Evolutionary conservation across 2,113 vertebrate genomes (phyloP), one percentile per base, ranked within the genome.

Genomic region (Notothenia coriiceps): DNA sequence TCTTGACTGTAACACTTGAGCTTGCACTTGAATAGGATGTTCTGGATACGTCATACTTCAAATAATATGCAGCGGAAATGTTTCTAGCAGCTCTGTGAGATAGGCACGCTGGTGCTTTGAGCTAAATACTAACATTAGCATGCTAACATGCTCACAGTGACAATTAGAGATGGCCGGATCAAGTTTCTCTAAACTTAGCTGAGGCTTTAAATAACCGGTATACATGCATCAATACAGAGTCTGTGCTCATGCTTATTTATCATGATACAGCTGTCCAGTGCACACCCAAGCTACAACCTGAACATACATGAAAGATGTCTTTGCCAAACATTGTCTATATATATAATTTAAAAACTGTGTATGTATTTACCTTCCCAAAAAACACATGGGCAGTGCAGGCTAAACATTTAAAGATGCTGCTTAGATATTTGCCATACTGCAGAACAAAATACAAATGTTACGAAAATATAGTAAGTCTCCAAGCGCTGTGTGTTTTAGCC

Each of bases 91-190:
- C 44, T 22, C 17, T 44, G 22, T 29, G 44, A 15, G 44, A 20
- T 33, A 40, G 14, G 7, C 40, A 25, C 15, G 52, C 29, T 8
- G 29, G 13, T 22, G 2, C 11, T 55, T 69, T 59, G 17, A 49
- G 25, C 22, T 71, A 49, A 59, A 59, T 56, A 35, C 51, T 69
- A 44, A 56, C 40, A 68, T 52, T 6, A 68, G 25, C 64, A 61
- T 61, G 35, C 59, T 15, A 6, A 20, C 10, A 44, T 63, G 25
- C 55, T 57, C 6, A 29, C 55, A 56, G 15, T 40, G 15, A 43
- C 15, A 60, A 18, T 33, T 40, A 40, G 57, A 33, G 15, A 60
- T 40, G 15, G 17, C 59, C 20, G 20, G 6, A 29, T 29, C n/a
- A 63, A 22, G 40, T 46, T 46, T 22, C 12, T 63, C 4, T 63